Conservation (phyloP, 64 coral and sea anemone genomes). For the Montipora efflorescens region DNA sequence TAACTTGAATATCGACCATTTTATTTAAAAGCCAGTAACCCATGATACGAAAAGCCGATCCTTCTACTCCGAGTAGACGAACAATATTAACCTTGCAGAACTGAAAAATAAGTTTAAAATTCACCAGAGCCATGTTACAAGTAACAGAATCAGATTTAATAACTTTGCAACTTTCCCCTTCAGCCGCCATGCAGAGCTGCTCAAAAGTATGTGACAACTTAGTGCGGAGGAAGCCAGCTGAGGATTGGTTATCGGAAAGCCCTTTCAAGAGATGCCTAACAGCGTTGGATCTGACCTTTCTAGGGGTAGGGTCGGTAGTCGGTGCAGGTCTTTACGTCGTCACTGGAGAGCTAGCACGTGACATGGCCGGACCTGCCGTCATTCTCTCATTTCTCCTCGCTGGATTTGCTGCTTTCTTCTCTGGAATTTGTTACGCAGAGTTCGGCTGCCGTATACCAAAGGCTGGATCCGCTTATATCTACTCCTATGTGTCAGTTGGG, state of each 20-base stretch:
- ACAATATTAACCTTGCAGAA: neutral
- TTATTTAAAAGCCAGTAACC: no score
- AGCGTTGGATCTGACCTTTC: constrained; percentile 72
- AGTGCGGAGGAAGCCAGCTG: constrained; percentile 12
- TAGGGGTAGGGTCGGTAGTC: constrained; percentile 74
- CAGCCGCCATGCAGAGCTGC: neutral
- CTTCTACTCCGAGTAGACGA: no score
- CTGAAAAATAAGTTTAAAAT: neutral
- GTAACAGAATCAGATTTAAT: no score
- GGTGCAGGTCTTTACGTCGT: constrained; percentile 85
- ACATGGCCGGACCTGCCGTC: constrained; percentile 81
- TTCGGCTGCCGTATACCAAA: constrained; percentile 84
- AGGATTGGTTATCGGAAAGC: constrained; percentile 41
- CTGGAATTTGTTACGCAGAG: constrained; percentile 86
- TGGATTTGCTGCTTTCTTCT: constrained; percentile 56
- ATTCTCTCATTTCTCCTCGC: constrained; percentile 81
- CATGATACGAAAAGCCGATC: no score
- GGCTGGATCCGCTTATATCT: constrained; percentile 85
- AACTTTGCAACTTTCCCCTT: neutral
- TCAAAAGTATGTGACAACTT: constrained; percentile 19
- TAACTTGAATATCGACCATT: no score
- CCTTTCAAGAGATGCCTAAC: constrained; percentile 66
- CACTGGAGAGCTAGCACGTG: constrained; percentile 71
- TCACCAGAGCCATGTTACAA: neutral
- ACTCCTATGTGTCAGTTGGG: constrained; percentile 73